Percentiles rank a stretch among this genome's conserved stretches.
These are phyloP conservation scores for Nomada fucata DNA, from an alignment of 2,888 invertebrate genomes.

Conservation along the genomic window DNA sequence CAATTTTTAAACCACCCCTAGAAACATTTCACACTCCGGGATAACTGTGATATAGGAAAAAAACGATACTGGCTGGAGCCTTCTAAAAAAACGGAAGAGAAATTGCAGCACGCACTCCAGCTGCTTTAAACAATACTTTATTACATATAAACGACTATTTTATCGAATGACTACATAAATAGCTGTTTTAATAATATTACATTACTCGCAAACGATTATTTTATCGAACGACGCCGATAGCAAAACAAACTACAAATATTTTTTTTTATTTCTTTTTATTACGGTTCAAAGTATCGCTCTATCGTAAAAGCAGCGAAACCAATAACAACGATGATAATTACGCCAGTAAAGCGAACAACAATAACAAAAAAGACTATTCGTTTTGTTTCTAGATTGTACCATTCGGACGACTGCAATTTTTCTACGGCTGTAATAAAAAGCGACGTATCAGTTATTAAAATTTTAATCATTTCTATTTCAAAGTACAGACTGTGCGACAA, in stretches of 20 bases:
- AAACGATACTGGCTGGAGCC: not conserved
- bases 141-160: constrained; percentile 1
- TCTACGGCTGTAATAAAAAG: constrained; percentile 31
- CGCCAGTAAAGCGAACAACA: not conserved
- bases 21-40: constrained; percentile 32
- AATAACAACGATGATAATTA: constrained; percentile 17
- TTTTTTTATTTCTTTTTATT: not conserved
- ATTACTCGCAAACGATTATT: constrained; percentile 30
- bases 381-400: constrained; percentile 20
- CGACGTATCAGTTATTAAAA: constrained; percentile 77
- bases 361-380: not conserved
- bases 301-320: not conserved
- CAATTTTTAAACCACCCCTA: constrained; percentile 5
- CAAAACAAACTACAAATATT: not conserved
- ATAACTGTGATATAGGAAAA: constrained; percentile 41
- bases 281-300: not conserved
- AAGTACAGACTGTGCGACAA: constrained; percentile 72
- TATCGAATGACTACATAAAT: constrained; percentile 11
- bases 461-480: constrained; percentile 79
- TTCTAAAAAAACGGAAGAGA: not conserved
- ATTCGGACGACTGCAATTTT: constrained; percentile 55
- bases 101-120: too few species aligned
- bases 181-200: constrained; percentile 24
- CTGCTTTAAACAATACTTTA: too few species aligned
- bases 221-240: not conserved